These are phyloP conservation scores for Automeris io DNA, from an alignment of 2,888 invertebrate species.

Conservation along the genomic window DNA sequence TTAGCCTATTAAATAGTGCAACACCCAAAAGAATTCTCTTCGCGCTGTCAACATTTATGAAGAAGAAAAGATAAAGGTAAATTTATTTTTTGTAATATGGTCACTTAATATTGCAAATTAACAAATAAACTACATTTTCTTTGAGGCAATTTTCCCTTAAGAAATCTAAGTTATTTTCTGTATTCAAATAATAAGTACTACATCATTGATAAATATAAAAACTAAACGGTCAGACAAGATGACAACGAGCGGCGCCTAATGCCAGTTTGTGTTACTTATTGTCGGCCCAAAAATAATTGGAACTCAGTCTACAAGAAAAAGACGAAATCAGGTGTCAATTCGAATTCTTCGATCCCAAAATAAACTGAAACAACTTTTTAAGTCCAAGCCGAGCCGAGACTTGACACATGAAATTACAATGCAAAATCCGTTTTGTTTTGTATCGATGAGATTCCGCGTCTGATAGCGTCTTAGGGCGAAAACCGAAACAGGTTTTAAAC, in stretches of 20 bases:
- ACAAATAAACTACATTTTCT: too few relatives aligned
- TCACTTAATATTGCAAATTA: too few relatives aligned
- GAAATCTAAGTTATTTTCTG: too few relatives aligned
- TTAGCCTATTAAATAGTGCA: too few relatives aligned
- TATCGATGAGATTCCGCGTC: slow-evolving; percentile 41
- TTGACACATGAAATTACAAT: slow-evolving; percentile 28
- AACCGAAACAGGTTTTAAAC: slow-evolving; percentile 41
- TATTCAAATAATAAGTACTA: too few relatives aligned
- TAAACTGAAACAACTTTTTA: slow-evolving; percentile 18
- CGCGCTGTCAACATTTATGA: too few relatives aligned
- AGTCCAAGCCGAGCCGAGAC: slow-evolving; percentile 19
- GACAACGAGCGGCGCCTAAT: slow-evolving; percentile 5
- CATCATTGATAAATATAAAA: too few relatives aligned
- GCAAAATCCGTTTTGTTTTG: slow-evolving; percentile 34
- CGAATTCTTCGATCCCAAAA: slow-evolving; percentile 8
- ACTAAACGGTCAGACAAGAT: background rate
- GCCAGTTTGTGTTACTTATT: slow-evolving; percentile 8
- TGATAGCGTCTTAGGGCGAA: slow-evolving; percentile 37
- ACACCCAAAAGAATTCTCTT: too few relatives aligned
- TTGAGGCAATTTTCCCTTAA: too few relatives aligned
- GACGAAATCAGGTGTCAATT: slow-evolving; percentile 9
- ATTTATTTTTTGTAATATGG: too few relatives aligned
- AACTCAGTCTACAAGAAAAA: slow-evolving; percentile 3
- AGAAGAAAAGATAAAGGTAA: too few relatives aligned
- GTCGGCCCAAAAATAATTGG: slow-evolving; percentile 9